phyloP scores from a whole-genome alignment of 2,113 vertebrate genomes.

The Cephalopterus ornatus region DNA sequence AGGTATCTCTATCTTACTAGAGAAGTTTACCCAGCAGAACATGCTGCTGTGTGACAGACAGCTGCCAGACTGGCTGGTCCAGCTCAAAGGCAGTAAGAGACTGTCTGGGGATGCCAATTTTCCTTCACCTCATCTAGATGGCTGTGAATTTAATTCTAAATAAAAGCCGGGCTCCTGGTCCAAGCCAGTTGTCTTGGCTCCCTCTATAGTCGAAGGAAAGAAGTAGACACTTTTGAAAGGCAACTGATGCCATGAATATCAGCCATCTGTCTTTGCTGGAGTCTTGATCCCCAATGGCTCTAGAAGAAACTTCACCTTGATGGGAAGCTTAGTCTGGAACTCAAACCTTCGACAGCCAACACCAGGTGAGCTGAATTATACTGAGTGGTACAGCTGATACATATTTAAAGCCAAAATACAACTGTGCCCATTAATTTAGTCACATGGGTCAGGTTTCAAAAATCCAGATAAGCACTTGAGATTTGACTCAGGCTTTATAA shows the following conservation, averaged over 20 bases:
- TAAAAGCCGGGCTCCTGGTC: background rate
- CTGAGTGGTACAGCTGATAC: background rate
- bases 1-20: background rate
- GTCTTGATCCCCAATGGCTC: background rate
- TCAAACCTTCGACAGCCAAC: background rate
- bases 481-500: conserved; percentile 23
- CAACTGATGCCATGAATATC: background rate
- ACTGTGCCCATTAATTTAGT: background rate
- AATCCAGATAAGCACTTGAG: conserved; percentile 19
- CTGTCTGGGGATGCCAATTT: background rate
- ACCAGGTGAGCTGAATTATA: background rate
- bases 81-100: background rate
- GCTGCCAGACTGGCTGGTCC: background rate
- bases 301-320: background rate
- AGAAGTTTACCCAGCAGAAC: background rate
- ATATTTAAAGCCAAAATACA: background rate
- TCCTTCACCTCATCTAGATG: background rate
- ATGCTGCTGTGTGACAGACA: background rate
- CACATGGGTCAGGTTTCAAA: background rate
- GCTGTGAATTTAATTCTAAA: background rate
- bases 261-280: background rate
- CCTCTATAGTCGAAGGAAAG: conserved; percentile 6
- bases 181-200: background rate
- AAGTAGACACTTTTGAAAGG: background rate
- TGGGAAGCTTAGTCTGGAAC: background rate